These are phyloP conservation scores for Percopsis transmontana DNA, from an alignment of 2,113 vertebrate species.

Conservation along the genomic window DNA sequence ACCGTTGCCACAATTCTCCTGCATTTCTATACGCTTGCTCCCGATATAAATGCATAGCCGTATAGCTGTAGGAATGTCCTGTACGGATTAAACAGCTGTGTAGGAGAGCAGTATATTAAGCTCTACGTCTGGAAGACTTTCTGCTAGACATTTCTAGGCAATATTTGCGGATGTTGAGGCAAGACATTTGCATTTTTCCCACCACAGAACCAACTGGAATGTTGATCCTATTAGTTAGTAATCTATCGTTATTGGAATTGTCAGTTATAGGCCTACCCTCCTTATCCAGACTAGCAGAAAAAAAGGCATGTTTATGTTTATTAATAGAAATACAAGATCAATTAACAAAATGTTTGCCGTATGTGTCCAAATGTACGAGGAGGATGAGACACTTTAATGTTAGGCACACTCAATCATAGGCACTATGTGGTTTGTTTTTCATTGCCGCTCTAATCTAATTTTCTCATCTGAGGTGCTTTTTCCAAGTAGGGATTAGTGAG, in stretches of 20 bases:
- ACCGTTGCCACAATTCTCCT: too few relatives aligned
- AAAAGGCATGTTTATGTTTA: conserved; percentile 20
- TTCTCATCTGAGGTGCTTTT: conserved; percentile 27
- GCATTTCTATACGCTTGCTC: too few relatives aligned
- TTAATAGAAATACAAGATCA: conserved; percentile 23
- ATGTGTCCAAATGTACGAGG: conserved; percentile 43
- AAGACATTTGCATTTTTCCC: background rate
- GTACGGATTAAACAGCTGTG: too few relatives aligned
- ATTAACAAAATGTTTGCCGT: conserved; percentile 15
- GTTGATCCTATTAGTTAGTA: conserved; percentile 28
- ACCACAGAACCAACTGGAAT: conserved; percentile 9
- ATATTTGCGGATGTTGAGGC: background rate
- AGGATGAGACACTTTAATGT: conserved; percentile 52
- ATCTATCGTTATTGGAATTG: conserved; percentile 8
- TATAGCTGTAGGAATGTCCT: too few relatives aligned
- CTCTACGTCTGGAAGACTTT: too few relatives aligned
- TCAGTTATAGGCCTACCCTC: background rate
- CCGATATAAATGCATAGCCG: too few relatives aligned
- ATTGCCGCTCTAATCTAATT: conserved; percentile 38
- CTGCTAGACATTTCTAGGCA: too few relatives aligned
- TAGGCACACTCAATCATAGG: conserved; percentile 12
- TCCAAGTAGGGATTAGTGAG: conserved; percentile 45
- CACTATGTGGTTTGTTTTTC: conserved; percentile 47
- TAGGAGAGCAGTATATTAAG: too few relatives aligned
- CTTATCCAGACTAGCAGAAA: background rate